These are phyloP conservation scores for Phrynocephalus forsythii DNA, from an alignment of 2,797 vertebrate species.

Conservation along the genomic window DNA sequence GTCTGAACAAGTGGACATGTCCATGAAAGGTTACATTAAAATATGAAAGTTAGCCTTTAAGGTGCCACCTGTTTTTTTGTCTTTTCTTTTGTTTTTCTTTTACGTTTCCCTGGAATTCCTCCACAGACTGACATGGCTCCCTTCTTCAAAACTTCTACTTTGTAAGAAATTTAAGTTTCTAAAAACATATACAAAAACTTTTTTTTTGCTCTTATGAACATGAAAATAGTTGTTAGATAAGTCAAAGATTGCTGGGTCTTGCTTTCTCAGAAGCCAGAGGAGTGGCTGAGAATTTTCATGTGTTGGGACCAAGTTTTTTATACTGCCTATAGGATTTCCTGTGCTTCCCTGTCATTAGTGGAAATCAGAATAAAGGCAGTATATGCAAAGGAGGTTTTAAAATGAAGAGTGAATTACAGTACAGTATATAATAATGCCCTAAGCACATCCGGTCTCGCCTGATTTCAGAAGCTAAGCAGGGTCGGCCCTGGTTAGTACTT, in stretches of 20 bases:
- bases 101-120: too few relatives aligned
- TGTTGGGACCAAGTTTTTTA: neutral
- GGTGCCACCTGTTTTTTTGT: too few relatives aligned
- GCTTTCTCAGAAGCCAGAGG: neutral
- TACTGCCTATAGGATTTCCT: neutral
- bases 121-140: too few relatives aligned
- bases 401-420: neutral
- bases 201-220: neutral
- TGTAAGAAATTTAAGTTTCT: too few relatives aligned
- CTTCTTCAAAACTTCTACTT: too few relatives aligned
- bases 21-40: too few relatives aligned
- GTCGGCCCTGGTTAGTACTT: too few relatives aligned
- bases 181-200: too few relatives aligned
- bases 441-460: neutral
- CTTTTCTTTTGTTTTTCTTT: too few relatives aligned
- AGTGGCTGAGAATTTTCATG: too few relatives aligned
- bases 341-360: neutral
- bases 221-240: neutral
- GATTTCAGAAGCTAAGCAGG: neutral
- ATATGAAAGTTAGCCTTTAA: too few relatives aligned
- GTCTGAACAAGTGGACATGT: too few relatives aligned
- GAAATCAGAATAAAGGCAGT: neutral
- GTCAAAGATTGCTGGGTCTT: neutral
- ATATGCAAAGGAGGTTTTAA: neutral
- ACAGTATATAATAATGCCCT: neutral